Percentiles rank a stretch among this genome's conserved stretches.
Conservation (phyloP, 2,113 vertebrate species). For the Daubentonia madagascariensis region DNA sequence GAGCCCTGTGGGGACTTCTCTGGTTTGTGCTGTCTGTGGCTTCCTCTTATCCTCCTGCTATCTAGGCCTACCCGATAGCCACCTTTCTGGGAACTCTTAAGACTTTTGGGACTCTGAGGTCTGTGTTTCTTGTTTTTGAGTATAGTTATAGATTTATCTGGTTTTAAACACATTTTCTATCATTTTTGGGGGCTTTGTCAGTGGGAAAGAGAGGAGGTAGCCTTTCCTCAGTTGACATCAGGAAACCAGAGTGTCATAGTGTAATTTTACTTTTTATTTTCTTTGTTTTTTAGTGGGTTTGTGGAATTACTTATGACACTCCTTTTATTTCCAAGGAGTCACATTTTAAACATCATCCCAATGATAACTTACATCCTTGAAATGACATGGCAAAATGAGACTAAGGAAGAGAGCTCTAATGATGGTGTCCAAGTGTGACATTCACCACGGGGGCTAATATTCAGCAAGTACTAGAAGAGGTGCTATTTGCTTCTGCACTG, state of each 20-base stretch:
- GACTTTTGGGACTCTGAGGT: not conserved
- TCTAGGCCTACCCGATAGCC: not conserved
- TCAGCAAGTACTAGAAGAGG: not conserved
- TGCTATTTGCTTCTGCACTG: too few species aligned
- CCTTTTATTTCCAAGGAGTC: not conserved
- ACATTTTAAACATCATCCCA: not conserved
- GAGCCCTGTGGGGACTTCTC: too few species aligned
- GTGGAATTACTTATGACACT: not conserved
- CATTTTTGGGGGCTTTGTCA: not conserved
- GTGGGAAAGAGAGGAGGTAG: accelerated
- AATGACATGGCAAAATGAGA: not conserved
- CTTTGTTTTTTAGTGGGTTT: not conserved
- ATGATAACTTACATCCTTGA: not conserved
- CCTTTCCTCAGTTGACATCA: not conserved
- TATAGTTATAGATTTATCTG: not conserved
- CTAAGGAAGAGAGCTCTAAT: not conserved
- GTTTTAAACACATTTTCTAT: not conserved
- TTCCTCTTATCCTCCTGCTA: not conserved
- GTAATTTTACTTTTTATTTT: not conserved
- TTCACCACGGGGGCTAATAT: accelerated
- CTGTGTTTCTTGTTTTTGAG: not conserved
- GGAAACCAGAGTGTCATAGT: not conserved
- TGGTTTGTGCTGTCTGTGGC: too few species aligned
- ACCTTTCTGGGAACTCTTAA: not conserved
- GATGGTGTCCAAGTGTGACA: too few species aligned